Conservation (phyloP, 2,113 vertebrate genomes). For the Pollachius pollachius region DNA sequence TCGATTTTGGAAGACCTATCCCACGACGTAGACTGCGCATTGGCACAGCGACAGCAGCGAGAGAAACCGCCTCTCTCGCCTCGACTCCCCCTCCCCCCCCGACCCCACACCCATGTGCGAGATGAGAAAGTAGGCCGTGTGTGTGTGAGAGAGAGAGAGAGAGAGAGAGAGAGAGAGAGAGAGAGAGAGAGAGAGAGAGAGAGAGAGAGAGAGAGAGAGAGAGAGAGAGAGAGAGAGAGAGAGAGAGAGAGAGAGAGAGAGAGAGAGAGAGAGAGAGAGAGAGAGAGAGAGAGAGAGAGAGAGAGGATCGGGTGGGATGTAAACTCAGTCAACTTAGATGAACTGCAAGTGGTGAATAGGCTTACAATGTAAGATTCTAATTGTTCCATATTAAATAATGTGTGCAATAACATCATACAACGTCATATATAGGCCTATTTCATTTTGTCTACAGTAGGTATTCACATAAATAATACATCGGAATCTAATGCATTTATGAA, state of each 20-base stretch:
- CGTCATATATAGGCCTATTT: neutral
- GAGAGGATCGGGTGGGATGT: neutral
- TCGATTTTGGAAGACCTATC: constrained; percentile 64
- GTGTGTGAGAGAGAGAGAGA: constrained; percentile 9
- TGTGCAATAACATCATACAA: too few species aligned
- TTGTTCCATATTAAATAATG: too few species aligned
- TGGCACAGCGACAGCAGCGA: constrained; percentile 58
- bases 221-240: too few species aligned
- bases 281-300: too few species aligned
- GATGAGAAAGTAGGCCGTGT: constrained; percentile 53
- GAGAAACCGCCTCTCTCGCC: neutral
- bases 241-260: too few species aligned
- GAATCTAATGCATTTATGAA: constrained; percentile 8
- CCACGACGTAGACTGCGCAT: constrained; percentile 58
- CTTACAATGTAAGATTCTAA: too few species aligned
- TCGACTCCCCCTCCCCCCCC: neutral
- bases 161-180: too few species aligned
- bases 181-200: too few species aligned
- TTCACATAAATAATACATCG: neutral
- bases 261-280: too few species aligned
- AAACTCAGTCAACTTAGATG: constrained; percentile 47
- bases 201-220: too few species aligned
- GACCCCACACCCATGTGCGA: constrained; percentile 22
- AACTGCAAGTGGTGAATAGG: constrained; percentile 21
- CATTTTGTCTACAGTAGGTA: neutral